Base-by-base conservation (phyloP, 1,140 invertebrate species). In the Oreohelix idahoensis region DNA sequence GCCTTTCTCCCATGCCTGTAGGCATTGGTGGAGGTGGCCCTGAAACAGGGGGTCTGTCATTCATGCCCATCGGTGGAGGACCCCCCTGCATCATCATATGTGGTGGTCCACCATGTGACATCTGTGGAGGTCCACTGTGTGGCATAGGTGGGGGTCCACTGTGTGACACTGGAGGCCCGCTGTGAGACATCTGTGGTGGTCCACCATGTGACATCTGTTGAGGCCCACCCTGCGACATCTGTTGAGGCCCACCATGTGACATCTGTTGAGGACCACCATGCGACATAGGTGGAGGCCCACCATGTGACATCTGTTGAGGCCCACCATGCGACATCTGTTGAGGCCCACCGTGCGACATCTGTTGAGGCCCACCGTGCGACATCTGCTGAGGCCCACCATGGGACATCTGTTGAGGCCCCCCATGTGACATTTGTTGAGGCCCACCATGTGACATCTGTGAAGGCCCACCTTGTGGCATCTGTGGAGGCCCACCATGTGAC, bases 281-380 rank as follows among this genome's bases (percentile, higher is more conserved):
- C 32, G 58, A 29, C 63, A 70, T 42, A 38, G 35, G 76, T 32
- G 45, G 66, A 26, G 69, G 38, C 38, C 42, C 63, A 66, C 39
- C 49, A 0, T 69, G 77, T 73, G 82, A 74, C 80, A 75, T 84
- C 8, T 80, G 77, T 32, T 84, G 81, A 0, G 86, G 85, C 45
- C 77, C 53, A n/a, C 53, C 26, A n/a, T 58, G 53, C 17, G 45
- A 49, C 53, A 58, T 58, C 26, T 20, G 26, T 58, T 5, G 53
- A n/a, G 53, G 53, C 20, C 53, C 53, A 23, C 53, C 53, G 2
- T 58, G 53, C 17, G 45, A 49, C 53, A 58, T 58, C 20, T 20
- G 53, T n/a, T 5, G 53, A 15, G 53, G 53, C 5, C 15, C 53
- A 58, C 53, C 23, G 23, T 58, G 53, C 20, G 53, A n/a, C 63